Evolutionary conservation across 1,140 invertebrate genomes (phyloP).

Genomic region (Olivierus martensii): DNA sequence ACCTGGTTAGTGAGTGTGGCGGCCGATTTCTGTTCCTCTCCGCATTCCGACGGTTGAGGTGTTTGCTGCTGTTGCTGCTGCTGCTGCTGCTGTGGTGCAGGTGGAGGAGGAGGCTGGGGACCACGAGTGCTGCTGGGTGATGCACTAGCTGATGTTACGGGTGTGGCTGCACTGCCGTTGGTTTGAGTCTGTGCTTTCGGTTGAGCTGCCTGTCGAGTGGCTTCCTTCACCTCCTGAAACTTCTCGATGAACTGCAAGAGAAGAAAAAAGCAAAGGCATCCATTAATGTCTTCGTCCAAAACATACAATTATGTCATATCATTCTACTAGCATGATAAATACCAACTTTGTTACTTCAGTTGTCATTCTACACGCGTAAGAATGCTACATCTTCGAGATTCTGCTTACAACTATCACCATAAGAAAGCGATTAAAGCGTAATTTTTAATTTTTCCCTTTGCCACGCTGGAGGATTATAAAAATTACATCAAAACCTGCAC

Average conservation of each 20-base stretch:
- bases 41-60: constrained; percentile 3
- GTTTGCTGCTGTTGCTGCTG: constrained; percentile 37
- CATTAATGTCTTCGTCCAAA: no score
- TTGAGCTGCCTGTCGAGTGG: constrained; percentile 39
- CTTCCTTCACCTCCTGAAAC: constrained; percentile 96
- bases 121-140: constrained; percentile 25
- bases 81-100: constrained; percentile 37
- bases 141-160: constrained; percentile 26
- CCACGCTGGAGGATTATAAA: no score
- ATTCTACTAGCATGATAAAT: no score
- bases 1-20: constrained; percentile 31
- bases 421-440: no score
- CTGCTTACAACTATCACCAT: no score
- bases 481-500: no score
- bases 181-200: constrained; percentile 19
- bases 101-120: constrained; percentile 11
- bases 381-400: no score
- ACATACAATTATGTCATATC: no score
- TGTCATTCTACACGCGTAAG: no score
- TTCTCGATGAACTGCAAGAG: constrained; percentile 97
- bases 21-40: constrained; percentile 20
- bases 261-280: no score
- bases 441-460: no score
- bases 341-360: no score
- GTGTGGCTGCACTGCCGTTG: constrained; percentile 38